Evolutionary conservation across 2,888 invertebrate species (phyloP), one percentile per base, ranked within the genome.

Genomic region (Lampropteryx suffumata): DNA sequence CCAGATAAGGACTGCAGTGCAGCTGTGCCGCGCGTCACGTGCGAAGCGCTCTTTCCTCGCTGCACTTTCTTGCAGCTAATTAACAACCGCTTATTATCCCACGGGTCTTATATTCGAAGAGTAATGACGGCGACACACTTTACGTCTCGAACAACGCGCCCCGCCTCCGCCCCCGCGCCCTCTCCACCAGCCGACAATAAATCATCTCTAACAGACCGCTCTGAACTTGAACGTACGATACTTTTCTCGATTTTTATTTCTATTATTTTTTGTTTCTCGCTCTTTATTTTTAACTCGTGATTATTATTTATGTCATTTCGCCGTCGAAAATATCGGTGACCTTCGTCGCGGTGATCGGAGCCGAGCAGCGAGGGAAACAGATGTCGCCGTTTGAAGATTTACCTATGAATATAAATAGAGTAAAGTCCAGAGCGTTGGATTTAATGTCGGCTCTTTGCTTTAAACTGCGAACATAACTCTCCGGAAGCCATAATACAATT

Each of bases 311-410:
- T 39, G 45, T 52, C 48, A 55, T 58, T 56, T 61, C 46, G 55
- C 43, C 17, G 48, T 55, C 37, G 26, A 41, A 58, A 56, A 61
- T 58, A 61, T 37, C 54, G 40, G 33, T 29, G 61, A 61, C 61
- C 61, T 61, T 57, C 55, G 56, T 34, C 45, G 45, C 49, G 54
- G 40, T 26, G 45, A 49, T 49, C 50, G 39, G 37, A 45, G 51
- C 36, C 45, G 47, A 3, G 2, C 17, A 17, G n/a, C n/a, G n/a
- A 29, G 14, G 36, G 29, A 44, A 47, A 41, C 46, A 55, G 48
- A 54, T 52, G 54, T 39, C 37, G 28, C 24, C 40, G 43, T 42
- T 50, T 40, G 6, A 44, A 40, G 3, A 44, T 44, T 43, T 29
- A n/a, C 13, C 4, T 30, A 37, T 43, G 33, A 33, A n/a, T n/a